Evolutionary conservation across 1,140 invertebrate species (phyloP).

Genomic region (Teleogryllus occipitalis): DNA sequence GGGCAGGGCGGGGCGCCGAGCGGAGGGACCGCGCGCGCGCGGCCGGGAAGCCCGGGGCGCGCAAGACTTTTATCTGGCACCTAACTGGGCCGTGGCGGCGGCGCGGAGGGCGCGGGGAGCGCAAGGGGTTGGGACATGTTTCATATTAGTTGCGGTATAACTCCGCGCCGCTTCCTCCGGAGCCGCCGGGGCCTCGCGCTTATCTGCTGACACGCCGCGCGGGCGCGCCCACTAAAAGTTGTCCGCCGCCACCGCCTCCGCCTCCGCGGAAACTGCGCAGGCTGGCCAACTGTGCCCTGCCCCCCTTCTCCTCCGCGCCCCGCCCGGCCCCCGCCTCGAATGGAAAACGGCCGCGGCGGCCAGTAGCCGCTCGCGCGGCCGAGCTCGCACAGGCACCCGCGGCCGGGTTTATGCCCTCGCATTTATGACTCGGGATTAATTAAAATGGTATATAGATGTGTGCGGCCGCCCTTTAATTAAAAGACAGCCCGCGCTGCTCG

Average conservation of each 20-base stretch:
- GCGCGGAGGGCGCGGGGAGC: no score
- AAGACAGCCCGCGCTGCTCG: background rate
- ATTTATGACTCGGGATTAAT: slow-evolving; percentile 5
- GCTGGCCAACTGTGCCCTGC: background rate
- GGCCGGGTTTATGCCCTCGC: background rate
- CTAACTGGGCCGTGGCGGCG: background rate
- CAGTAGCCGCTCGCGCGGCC: background rate
- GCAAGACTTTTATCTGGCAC: slow-evolving; percentile 3
- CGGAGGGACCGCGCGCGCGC: background rate
- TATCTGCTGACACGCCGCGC: background rate
- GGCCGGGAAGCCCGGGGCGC: background rate
- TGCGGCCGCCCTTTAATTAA: background rate
- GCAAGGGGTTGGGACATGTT: background rate
- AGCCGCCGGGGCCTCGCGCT: background rate
- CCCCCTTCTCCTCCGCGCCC: background rate
- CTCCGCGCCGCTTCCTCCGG: background rate
- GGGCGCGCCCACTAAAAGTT: background rate
- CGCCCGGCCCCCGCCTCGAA: background rate
- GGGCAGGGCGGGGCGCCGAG: no score
- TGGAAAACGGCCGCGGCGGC: background rate
- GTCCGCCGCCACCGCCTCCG: no score
- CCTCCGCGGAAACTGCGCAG: background rate
- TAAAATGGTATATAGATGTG: background rate
- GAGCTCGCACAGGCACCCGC: background rate
- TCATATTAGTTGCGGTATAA: slow-evolving; percentile 5